Percentiles rank a stretch among this genome's conserved stretches.
Evolutionary conservation across 2,113 vertebrate genomes (phyloP).

Genomic region (Craseonycteris thonglongyai): DNA sequence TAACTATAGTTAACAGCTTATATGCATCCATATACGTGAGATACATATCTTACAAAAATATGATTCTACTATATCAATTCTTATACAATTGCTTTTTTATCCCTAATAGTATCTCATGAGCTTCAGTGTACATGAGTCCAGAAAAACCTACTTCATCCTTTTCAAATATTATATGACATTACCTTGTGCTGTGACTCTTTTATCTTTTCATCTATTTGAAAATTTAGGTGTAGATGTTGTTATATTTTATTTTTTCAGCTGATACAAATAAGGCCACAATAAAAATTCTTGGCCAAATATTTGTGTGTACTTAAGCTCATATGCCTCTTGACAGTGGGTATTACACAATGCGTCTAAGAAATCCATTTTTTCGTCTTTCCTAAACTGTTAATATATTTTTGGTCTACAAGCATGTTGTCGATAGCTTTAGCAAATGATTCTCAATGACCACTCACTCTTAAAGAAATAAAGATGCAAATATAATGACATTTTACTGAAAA

Average conservation of each 20-base stretch:
- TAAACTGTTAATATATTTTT: not conserved
- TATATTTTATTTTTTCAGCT: not conserved
- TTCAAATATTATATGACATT: not conserved
- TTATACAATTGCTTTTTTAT: not conserved
- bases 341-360: not conserved
- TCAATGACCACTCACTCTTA: not conserved
- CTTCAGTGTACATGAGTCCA: not conserved
- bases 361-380: not conserved
- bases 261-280: not conserved
- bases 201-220: not conserved
- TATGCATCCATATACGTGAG: not conserved
- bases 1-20: not conserved
- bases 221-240: not conserved
- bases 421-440: not conserved
- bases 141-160: not conserved
- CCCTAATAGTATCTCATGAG: not conserved
- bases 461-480: constrained; percentile 36
- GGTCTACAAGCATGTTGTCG: not conserved
- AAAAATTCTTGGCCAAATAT: not conserved
- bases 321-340: not conserved
- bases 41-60: not conserved
- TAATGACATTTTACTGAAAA: not conserved
- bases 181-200: not conserved
- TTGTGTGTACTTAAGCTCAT: not conserved
- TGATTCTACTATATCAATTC: not conserved